Base-by-base conservation (phyloP, 2,113 vertebrate genomes). In the Tricholaema leucomelas region DNA sequence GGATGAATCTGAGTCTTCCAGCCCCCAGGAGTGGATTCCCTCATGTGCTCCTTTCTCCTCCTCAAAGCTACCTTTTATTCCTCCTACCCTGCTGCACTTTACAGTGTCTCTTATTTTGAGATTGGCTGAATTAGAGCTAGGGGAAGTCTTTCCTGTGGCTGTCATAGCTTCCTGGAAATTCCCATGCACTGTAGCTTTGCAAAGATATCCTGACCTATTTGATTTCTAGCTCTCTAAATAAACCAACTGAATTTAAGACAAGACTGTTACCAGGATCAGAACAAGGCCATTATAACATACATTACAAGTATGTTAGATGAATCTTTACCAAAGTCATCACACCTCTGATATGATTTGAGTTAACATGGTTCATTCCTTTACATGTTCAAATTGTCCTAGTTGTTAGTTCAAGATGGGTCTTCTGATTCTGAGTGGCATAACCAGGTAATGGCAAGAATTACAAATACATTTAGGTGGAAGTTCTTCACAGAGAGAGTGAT, bases 121-220 rank as follows among this genome's bases (percentile, higher is more conserved):
- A 18, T 10, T 58, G 73, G 18, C 35, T 87, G 60, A 66, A 7
- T 63, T 80, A 85, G 64, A 81, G 21, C 20, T 33, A 52, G 13
- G 17, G 35, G 44, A 95, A 24, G 30, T 30, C 52, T 71, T 82
- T 85, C 71, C 35, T 67, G 18, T 8, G 50, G 50, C 19, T 85
- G 16, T 54, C 64, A 92, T 85, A 63, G 36, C 75, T 48, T 87
- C 35, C 46, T 80, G 64, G 71, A 79, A 52, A 56, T 73, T 91
- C 78, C 46, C 6, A 6, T 0, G 0, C 35, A 31, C 20, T 0
- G 0, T n/a, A 21, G 76, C 23, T 33, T 27, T 33, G 60, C 36
- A 74, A 58, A 85, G 54, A 77, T 67, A 74, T 90, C 50, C 18
- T n/a, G 23, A 36, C 12, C 7, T 1, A 1, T 33, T 81, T 38